These are phyloP conservation scores for Pteromalus puparum DNA, from an alignment of 1,140 invertebrate genomes.

Conservation along the genomic window DNA sequence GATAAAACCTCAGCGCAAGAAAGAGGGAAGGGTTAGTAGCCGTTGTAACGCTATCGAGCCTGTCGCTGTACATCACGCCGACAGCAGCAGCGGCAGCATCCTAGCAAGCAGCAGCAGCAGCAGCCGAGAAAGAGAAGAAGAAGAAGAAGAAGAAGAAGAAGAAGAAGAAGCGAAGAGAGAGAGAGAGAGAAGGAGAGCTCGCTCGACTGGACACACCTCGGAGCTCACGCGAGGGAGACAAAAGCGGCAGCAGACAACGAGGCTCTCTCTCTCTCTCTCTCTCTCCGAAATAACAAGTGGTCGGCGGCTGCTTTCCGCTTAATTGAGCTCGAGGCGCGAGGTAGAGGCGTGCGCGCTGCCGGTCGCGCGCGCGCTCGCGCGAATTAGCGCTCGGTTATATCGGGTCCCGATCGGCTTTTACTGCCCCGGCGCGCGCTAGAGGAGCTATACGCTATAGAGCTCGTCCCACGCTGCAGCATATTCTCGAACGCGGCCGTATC, in stretches of 20 bases:
- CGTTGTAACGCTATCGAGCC: conserved; percentile 75
- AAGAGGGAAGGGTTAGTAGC: conserved; percentile 72
- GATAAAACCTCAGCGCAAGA: not conserved
- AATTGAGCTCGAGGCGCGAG: conserved; percentile 44
- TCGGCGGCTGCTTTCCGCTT: conserved; percentile 24
- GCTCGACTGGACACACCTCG: conserved; percentile 8
- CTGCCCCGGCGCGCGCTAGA: conserved; percentile 49
- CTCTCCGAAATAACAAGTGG: conserved; percentile 36
- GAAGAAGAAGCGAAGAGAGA: not conserved
- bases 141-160: not conserved
- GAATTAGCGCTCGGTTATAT: conserved; percentile 38
- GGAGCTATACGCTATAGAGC: conserved; percentile 46
- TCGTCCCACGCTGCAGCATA: no score
- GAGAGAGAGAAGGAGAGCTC: conserved; percentile 2
- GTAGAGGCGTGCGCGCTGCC: conserved; percentile 20
- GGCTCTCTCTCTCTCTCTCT: not conserved
- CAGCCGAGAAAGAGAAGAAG: not conserved
- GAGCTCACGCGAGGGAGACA: conserved; percentile 27
- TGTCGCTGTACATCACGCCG: conserved; percentile 76
- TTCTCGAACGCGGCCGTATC: conserved; percentile 65
- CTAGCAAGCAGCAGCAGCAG: conserved; percentile 37
- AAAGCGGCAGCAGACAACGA: conserved; percentile 7
- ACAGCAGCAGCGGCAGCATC: conserved; percentile 71
- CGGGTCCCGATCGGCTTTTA: conserved; percentile 54
- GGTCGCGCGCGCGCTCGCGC: conserved; percentile 14